Conservation (phyloP, 2,888 invertebrate genomes). For the Diaperis boleti region DNA sequence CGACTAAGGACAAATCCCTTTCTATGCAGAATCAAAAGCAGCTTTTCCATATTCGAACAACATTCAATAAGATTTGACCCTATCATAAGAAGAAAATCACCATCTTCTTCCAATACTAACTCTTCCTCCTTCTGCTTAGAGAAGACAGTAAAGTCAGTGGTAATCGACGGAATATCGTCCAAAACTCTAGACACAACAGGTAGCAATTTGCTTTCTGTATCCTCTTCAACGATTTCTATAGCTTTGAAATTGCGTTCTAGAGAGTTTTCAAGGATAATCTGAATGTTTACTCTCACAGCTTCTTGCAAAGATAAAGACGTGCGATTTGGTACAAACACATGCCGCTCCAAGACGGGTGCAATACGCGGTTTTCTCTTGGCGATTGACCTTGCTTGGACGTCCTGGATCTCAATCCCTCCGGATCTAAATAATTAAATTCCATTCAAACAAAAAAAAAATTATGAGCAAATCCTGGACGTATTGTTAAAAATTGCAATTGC, state of each 20-base stretch:
- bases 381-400: conserved; percentile 82
- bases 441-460: too few relatives aligned
- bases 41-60: too few relatives aligned
- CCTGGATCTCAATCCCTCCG: conserved; percentile 83
- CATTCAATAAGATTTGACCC: neutral
- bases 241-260: conserved; percentile 66
- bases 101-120: neutral
- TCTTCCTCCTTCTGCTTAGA: neutral
- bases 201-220: neutral
- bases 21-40: too few relatives aligned
- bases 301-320: conserved; percentile 48
- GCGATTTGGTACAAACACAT: conserved; percentile 77
- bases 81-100: conserved; percentile 8
- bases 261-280: conserved; percentile 79
- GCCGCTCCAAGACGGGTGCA: conserved; percentile 82
- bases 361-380: conserved; percentile 76
- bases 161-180: conserved; percentile 4
- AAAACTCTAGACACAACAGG: neutral
- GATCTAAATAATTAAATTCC: conserved; percentile 69
- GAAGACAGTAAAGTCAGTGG: neutral
- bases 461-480: too few relatives aligned
- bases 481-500: too few relatives aligned
- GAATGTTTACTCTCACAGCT: conserved; percentile 73
- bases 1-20: conserved; percentile 35
- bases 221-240: conserved; percentile 53